Base-by-base conservation (phyloP, 1,140 invertebrate species). In the Matsumurasca onukii region DNA sequence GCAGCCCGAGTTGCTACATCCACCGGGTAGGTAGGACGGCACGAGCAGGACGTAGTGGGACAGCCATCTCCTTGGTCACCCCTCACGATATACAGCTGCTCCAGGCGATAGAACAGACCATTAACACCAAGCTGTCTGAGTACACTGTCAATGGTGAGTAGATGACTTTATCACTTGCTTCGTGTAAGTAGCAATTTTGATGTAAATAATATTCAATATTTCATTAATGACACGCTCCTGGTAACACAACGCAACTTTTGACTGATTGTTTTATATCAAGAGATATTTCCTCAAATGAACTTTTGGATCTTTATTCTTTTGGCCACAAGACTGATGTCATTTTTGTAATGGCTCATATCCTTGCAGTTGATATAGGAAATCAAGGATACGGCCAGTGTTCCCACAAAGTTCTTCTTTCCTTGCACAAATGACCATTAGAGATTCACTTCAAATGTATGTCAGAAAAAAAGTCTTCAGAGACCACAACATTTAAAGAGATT, bases 1-100 rank as follows among this genome's bases (percentile, higher is more conserved):
- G 89, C 67, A 86, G 91, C 70, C 88, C 93, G 0, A 97, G 95
- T 77, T 94, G 97, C 75, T 99, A 99, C 80, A 90, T 99, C 75
- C 98, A 99, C 81, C 86, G 98, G 74, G 97, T 99, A 20, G 98
- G 98, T 39, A 84, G 98, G 76, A 98, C 97, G 59, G 98, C 97
- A 3, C 85, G 98, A 75, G 95, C 95, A 22, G 96, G 95, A 0
- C 82, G 92, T 73, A 84, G 82, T 57, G 97, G 97, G 9, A 83
- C 89, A 78, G 89, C 97, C 0, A 87, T 99, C 55, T 95, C 94
- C 25, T 83, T 99, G 48, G 88, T 99, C 63, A 95, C 94, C 0
- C 97, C 95, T 22, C 86, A 93, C 78, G 97, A 99, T 77, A 86
- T 99, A 15, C 86, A 92, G 76, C 80, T 95, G 29, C 81, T 99